Evolutionary conservation across 2,113 vertebrate species (phyloP), one percentile per base, ranked within the genome.

Genomic region (Gambusia holbrooki): DNA sequence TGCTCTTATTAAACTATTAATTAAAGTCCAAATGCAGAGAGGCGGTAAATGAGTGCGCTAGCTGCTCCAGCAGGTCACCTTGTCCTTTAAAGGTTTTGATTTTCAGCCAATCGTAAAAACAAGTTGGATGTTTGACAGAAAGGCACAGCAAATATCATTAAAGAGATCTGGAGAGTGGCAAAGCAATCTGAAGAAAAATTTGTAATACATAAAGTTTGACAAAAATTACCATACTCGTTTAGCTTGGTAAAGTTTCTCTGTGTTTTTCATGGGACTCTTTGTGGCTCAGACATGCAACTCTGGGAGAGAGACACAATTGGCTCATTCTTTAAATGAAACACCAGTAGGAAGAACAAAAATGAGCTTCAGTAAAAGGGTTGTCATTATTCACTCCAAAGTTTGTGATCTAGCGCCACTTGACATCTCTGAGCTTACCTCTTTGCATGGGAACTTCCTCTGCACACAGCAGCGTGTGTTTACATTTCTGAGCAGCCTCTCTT

Each of bases 1-100:
- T 71, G 68, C 69, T 86, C 48, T 62, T 88, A 88, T 77, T 77
- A 78, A 84, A 71, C 73, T 76, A 85, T 77, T 87, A 91, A 92
- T 93, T 89, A 92, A 92, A 85, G 83, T 77, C 70, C 42, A 69
- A 30, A 67, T 76, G 77, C 83, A 85, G 48, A 76, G 51, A 87
- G 79, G 66, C 30, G 14, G 67, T 78, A 69, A 80, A 86, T 42
- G 58, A 42, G 75, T 73, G 33, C 0, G 15, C 66, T 30, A 42
- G 65, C 66, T 58, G 29, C 73, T 68, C 76, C n/a, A 62, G 73
- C 27, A 10, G 82, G 83, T 90, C 86, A 78, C 67, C 77, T 71
- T 42, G 75, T 77, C 73, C 85, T 87, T 89, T 68, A 77, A 76
- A 84, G 85, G 69, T 63, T 86, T 84, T 79, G 51, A 76, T 64